These are phyloP conservation scores for Bambusicola thoracicus DNA, from an alignment of 2,113 vertebrate species.

Conservation along the genomic window DNA sequence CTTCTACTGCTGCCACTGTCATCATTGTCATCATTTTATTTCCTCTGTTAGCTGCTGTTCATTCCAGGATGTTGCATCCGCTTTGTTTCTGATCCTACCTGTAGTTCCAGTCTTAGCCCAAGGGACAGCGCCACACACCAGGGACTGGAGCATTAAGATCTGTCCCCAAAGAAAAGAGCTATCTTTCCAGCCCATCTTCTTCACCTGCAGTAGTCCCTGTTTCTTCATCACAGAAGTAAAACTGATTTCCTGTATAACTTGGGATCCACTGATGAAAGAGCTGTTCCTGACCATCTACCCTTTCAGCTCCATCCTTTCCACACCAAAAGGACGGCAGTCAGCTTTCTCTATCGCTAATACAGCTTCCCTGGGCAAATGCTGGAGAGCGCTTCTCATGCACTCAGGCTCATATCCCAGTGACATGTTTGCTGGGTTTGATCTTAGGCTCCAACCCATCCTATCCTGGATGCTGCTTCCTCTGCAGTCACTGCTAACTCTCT, in stretches of 20 bases:
- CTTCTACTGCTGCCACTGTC: background rate
- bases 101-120: background rate
- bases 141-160: background rate
- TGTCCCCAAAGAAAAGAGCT: background rate
- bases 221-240: background rate
- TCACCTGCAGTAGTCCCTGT: background rate
- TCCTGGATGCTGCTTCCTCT: background rate
- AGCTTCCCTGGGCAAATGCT: background rate
- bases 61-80: background rate
- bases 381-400: background rate
- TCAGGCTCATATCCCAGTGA: background rate
- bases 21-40: background rate
- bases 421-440: background rate
- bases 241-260: background rate
- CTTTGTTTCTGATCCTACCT: background rate
- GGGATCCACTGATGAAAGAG: background rate
- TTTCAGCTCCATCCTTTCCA: background rate
- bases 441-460: background rate
- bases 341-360: background rate
- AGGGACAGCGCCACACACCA: background rate
- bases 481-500: background rate
- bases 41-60: background rate
- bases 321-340: background rate
- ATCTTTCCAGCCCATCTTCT: fast-evolving
- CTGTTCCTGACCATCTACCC: background rate